Conservation (phyloP, 2,113 vertebrate genomes). For the Bufo bufo region DNA sequence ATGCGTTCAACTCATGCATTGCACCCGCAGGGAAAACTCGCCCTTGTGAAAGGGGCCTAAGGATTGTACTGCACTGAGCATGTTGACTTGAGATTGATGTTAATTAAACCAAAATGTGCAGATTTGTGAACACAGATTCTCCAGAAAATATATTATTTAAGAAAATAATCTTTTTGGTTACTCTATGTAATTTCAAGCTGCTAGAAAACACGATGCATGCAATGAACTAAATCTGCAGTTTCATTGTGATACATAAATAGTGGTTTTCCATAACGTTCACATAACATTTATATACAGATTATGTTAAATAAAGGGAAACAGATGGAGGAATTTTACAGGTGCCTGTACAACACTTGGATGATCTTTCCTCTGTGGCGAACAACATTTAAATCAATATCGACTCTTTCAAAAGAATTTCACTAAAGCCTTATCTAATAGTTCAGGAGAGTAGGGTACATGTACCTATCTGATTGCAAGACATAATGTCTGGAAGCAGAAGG, state of each 20-base stretch:
- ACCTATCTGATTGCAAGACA: conserved; percentile 13
- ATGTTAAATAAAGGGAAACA: not conserved
- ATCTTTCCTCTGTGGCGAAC: conserved; percentile 4
- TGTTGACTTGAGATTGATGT: not conserved
- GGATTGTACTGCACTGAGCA: too few relatives aligned
- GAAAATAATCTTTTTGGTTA: not conserved
- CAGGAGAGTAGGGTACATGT: conserved; percentile 26
- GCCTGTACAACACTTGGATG: not conserved
- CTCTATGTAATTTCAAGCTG: not conserved
- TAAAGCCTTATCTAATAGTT: conserved; percentile 41
- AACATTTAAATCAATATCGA: conserved; percentile 46
- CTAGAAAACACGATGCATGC: too few relatives aligned
- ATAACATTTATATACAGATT: conserved; percentile 25
- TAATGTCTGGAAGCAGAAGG: not conserved
- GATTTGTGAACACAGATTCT: not conserved
- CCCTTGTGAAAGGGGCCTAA: too few relatives aligned
- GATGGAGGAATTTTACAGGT: not conserved
- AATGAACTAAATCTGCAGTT: not conserved
- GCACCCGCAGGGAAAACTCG: too few relatives aligned
- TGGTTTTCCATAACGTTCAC: not conserved
- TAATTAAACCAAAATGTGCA: not conserved
- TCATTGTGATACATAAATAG: not conserved
- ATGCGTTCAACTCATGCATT: too few relatives aligned
- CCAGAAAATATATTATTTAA: not conserved
- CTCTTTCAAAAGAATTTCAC: conserved; percentile 33